These are phyloP conservation scores for Halisarca cf. caerulea DNA, from an alignment of 37 sponge, comb jelly and placozoan genomes.

Conservation along the genomic window DNA sequence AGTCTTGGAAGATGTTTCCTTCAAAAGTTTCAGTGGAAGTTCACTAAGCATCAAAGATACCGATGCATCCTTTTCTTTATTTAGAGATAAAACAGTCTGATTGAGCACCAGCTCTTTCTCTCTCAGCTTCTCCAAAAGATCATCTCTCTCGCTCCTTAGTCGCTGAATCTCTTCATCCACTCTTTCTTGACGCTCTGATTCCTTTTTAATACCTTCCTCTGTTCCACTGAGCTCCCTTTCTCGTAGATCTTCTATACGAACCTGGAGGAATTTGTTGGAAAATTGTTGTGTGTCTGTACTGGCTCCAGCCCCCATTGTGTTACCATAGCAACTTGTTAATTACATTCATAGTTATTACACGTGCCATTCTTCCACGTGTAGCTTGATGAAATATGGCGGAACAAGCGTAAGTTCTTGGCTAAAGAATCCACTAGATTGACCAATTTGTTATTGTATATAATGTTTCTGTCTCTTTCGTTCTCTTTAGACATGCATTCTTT, in stretches of 20 bases:
- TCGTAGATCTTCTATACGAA: not conserved
- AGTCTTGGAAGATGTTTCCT: not conserved
- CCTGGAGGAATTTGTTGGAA: slow-evolving; percentile 10
- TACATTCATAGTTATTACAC: not conserved
- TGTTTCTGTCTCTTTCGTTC: no score
- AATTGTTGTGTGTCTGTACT: not conserved
- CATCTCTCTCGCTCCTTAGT: slow-evolving; percentile 37
- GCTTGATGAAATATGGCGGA: slow-evolving; percentile 14
- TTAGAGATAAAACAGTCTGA: slow-evolving; percentile 13
- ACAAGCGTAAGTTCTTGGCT: slow-evolving; percentile 3
- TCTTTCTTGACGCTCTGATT: not conserved
- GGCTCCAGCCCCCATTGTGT: slow-evolving; percentile 19
- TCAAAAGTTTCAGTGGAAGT: slow-evolving; percentile 54
- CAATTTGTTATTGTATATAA: not conserved
- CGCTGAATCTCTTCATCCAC: slow-evolving; percentile 15
- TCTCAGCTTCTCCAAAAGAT: slow-evolving; percentile 45
- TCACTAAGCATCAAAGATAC: slow-evolving; percentile 67
- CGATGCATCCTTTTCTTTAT: slow-evolving; percentile 46
- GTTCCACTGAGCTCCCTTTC: not conserved
- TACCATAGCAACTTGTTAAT: not conserved
- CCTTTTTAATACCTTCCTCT: not conserved
- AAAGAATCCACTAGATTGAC: slow-evolving; percentile 8
- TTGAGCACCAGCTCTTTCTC: not conserved
- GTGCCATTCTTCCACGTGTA: not conserved
- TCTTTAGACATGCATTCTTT: not conserved